Base-by-base conservation (phyloP, 2,113 vertebrate species). In the Papio anubis region DNA sequence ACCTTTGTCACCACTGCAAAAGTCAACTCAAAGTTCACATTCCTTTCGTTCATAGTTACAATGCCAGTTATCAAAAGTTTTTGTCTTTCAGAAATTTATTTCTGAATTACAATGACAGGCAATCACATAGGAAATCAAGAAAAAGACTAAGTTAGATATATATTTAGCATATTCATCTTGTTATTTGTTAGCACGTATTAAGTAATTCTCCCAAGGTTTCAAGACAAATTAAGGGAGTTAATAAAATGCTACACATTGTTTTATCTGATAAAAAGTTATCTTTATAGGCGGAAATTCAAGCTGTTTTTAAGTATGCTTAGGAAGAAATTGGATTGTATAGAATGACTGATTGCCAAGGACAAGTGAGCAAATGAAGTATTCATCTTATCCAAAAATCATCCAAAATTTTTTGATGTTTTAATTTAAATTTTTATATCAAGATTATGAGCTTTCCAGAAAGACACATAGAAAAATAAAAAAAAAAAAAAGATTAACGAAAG, bases 401-500 rank as follows among this genome's bases (percentile, higher is more conserved):
- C 95, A 98, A 96, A 78, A 98, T 98, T 98, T 90, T 98, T 55
- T 97, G 89, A 98, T 97, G 88, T 94, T 98, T 98, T 98, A 97
- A 98, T 98, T 98, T 98, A 98, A 98, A 98, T 98, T 98, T 59
- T 97, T 98, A 75, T 97, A 98, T 96, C 94, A 98, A 96, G 93
- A 97, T 98, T 90, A 57, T 98, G 98, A 98, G 72, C 94, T 98
- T 96, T 93, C 94, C 94, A 98, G 96, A 98, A 97, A 98, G 97
- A 98, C 76, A 97, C 17, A 98, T 75, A 93, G 50, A 25, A 86
- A 97, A 98, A 98, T 96, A 1, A 43, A 38, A 38, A 43, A 43
- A 98, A 98, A 97, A 98, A 97, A 97, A 98, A 98, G 78, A 98
- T 97, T 98, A 98, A 98, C 98, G 98, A 98, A 98, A 97, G 86